Evolutionary conservation across 2,797 vertebrate species (phyloP), one percentile per base, ranked within the genome.

Genomic region (Cossypha niveicapilla): DNA sequence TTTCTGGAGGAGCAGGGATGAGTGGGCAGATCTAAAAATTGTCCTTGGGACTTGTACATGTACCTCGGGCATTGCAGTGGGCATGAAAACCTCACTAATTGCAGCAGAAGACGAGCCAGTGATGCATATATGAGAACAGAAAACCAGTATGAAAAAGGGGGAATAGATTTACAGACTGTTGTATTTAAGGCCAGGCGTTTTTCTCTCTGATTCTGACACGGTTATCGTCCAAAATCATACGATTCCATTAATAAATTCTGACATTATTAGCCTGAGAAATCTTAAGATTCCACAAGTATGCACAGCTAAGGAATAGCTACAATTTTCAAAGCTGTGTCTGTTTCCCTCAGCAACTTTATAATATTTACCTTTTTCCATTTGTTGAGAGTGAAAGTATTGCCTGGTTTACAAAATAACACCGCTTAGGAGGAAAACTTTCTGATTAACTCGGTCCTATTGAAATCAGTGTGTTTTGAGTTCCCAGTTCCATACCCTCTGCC

Each of bases 11-110:
- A 72, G n/a, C 35, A 34, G 28, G 14, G 23, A 16, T 18, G 51
- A 73, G 18, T 8, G 8, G 44, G 23, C 30, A 75, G 42, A 45
- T 23, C 21, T 39, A 35, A 57, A 13, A 45, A 34, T 61, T 1
- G 2, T 66, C 7, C 28, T 22, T 3, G 1, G 42, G 44, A 50
- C 22, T 63, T 28, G 30, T 23, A n/a, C 3, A 0, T 0, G 0
- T 51, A 45, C 25, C 44, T 79, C 2, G 3, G n/a, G 17, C 5
- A 0, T 37, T 28, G 23, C 14, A 35, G 22, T 35, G 23, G 24
- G 25, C 22, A 11, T 2, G 34, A 13, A 65, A 77, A 41, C 32
- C 11, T 68, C 9, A 3, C 18, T 32, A 28, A 66, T 4, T 35
- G 30, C 48, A 41, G 35, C 25, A 76, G 66, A 82, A 86, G 88